These are phyloP conservation scores for Sternotherus odoratus DNA, from an alignment of 2,797 vertebrate species.

Conservation along the genomic window DNA sequence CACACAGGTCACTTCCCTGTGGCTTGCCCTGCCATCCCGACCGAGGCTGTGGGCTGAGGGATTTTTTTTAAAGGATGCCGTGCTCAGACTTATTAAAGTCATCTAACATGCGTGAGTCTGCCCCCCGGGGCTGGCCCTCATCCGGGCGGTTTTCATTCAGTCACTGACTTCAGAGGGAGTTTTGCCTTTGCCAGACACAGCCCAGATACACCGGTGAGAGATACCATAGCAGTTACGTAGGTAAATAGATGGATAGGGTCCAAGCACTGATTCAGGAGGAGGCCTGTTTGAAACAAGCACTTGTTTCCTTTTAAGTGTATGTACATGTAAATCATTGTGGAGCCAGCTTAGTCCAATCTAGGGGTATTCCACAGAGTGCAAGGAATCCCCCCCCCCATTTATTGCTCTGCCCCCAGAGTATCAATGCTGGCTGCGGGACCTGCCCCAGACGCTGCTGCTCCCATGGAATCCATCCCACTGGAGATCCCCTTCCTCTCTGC, in stretches of 20 bases:
- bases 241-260: not conserved
- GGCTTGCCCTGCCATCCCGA: not conserved
- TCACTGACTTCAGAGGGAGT: not conserved
- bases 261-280: not conserved
- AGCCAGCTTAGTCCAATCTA: not conserved
- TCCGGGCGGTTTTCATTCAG: not conserved
- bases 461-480: not conserved
- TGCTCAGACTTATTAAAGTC: not conserved
- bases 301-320: not conserved
- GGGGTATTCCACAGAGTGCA: fast-evolving
- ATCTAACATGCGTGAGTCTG: not conserved
- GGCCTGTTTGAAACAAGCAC: not conserved
- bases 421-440: fast-evolving
- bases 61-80: not conserved
- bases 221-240: not conserved
- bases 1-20: not conserved
- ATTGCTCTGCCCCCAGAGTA: not conserved
- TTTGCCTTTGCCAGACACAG: not conserved
- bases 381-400: not conserved
- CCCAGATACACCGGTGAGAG: not conserved
- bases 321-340: not conserved
- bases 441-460: not conserved
- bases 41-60: fast-evolving
- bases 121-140: not conserved
- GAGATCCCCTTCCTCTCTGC: not conserved